Evolutionary conservation across 2,113 vertebrate genomes (phyloP), one percentile per base, ranked within the genome.

Genomic region (Rhagologus leucostigma): DNA sequence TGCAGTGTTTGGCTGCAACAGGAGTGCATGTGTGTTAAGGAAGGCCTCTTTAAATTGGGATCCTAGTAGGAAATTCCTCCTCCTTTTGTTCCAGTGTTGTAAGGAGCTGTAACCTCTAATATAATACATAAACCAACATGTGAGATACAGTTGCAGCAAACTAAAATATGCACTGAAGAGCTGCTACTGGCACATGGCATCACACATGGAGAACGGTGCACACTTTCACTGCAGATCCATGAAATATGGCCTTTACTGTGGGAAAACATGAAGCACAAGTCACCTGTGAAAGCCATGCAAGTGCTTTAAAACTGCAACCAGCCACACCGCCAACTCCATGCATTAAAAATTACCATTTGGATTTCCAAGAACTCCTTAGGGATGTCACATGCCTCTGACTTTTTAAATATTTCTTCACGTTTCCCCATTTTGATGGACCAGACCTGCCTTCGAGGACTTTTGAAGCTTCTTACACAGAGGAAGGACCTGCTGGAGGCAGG

Each of bases 401-500:
- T 94, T 18, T 64, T 0, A 35, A 60, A 68, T 59, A 13, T 75
- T 81, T 71, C 30, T 55, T 35, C 10, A 4, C 68, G 42, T 20
- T 70, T 62, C 39, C 27, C 14, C 2, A 1, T 14, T 90, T 35
- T 9, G 39, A 52, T 52, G 63, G 42, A 46, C 39, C 3, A 8
- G 33, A 33, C 12, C 27, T 32, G 32, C 21, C 19, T 86, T 76
- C 3, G 8, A 49, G 42, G 39, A 5, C 23, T 29, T 53, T 3
- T 35, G 65, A 37, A 49, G 42, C 8, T 82, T 39, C 23, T 44
- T 5, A 46, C 14, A 9, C 16, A 6, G 8, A 37, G 60, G 8
- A 33, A 64, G 20, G 21, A 17, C 5, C 19, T 52, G 68, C 13
- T 1, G 0, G 0, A n/a, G 19, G 52, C 3, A 8, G 26, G 17